Conservation (phyloP, 2,888 invertebrate genomes). For the Amiota mariae region DNA sequence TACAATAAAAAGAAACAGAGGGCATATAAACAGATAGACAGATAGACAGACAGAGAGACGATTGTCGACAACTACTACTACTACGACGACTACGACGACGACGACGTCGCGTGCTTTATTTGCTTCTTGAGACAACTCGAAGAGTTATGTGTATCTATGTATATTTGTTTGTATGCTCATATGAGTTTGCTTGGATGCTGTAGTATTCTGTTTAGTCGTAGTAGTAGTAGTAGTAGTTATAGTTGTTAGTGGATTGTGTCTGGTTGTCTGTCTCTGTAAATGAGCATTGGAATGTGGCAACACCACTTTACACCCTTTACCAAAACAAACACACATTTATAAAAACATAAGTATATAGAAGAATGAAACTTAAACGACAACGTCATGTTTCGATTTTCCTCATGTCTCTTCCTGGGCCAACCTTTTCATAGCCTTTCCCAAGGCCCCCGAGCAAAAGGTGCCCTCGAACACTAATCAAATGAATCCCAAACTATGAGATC, state of each 20-base stretch:
- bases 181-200: constrained; percentile 17
- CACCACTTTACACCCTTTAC: constrained; percentile 50
- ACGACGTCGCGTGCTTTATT: constrained; percentile 16
- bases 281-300: constrained; percentile 50
- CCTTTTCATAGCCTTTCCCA: too few species aligned
- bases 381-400: too few species aligned
- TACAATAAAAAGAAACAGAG: too few species aligned
- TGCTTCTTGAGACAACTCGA: constrained; percentile 23
- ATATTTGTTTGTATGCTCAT: not conserved
- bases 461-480: too few species aligned
- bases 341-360: too few species aligned
- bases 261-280: constrained; percentile 7
- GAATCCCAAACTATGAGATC: too few species aligned
- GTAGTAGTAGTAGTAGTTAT: too few species aligned
- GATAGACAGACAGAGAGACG: not conserved
- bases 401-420: too few species aligned
- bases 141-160: not conserved
- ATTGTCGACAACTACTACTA: not conserved
- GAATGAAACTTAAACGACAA: not conserved
- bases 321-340: constrained; percentile 14
- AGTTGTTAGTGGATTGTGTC: constrained; percentile 1
- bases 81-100: too few species aligned
- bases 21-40: not conserved
- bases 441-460: too few species aligned
- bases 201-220: not conserved